phyloP scores from a whole-genome alignment of 2,113 vertebrate species.

The Pyrgilauda ruficollis region DNA sequence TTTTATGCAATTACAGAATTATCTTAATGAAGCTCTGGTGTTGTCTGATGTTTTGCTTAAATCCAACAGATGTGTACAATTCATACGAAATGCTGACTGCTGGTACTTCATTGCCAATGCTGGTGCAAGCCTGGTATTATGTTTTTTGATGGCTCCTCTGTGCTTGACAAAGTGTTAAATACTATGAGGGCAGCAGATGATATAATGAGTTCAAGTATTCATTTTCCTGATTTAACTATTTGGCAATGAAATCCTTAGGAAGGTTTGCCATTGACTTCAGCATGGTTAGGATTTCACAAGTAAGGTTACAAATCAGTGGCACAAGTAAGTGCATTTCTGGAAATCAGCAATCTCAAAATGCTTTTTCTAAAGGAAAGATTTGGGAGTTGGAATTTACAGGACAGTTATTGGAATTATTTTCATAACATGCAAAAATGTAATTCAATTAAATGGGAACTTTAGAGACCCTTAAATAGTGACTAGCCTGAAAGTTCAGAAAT shows the following conservation, averaged over 20 bases:
- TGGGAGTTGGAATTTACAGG: neutral
- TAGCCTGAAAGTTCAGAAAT: neutral
- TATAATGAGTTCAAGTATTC: neutral
- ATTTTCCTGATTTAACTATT: neutral
- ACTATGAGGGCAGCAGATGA: neutral
- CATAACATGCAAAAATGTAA: neutral
- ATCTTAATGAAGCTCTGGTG: neutral
- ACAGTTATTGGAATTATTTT: neutral
- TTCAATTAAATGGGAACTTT: neutral
- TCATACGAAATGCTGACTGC: neutral
- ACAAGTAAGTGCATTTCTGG: neutral
- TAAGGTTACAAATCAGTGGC: neutral
- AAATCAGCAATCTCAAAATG: neutral
- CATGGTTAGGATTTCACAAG: neutral
- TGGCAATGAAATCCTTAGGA: neutral
- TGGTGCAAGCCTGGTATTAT: neutral
- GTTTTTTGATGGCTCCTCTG: neutral
- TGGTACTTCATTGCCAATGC: neutral
- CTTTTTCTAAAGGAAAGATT: neutral
- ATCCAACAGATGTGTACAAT: neutral
- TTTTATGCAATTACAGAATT: neutral
- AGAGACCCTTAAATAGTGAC: neutral
- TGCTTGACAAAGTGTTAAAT: neutral
- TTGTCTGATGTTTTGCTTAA: neutral
- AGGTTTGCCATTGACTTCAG: neutral